Conservation (phyloP, 2,888 invertebrate genomes). For the Stenotaenia linearis region DNA sequence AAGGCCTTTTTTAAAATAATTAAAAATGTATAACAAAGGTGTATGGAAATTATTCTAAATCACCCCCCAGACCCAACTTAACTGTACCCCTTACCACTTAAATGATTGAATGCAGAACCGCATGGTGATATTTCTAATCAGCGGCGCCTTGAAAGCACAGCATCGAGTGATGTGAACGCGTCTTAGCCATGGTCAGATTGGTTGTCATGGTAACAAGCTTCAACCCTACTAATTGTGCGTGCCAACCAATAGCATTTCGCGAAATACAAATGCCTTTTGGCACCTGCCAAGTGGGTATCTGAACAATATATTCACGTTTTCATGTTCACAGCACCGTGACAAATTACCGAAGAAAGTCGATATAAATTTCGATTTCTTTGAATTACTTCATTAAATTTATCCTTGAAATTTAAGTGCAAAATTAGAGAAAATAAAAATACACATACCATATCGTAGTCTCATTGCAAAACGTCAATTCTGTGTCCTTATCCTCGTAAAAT, state of each 20-base stretch:
- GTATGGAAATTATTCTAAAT: too few species aligned
- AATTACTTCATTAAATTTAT: neutral
- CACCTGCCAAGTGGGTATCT: neutral
- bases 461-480: too few species aligned
- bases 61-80: too few species aligned
- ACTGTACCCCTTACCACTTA: neutral
- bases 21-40: too few species aligned
- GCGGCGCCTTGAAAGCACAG: neutral
- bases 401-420: too few species aligned
- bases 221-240: neutral
- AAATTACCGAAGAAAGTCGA: neutral
- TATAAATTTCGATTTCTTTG: neutral
- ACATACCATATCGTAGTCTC: too few species aligned
- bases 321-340: neutral
- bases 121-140: neutral
- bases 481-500: too few species aligned
- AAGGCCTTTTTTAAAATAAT: too few species aligned
- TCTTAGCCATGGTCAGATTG: neutral
- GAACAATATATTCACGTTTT: neutral
- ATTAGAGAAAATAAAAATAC: too few species aligned
- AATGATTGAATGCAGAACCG: neutral
- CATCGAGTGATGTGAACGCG: neutral
- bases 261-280: neutral
- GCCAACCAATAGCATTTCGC: neutral
- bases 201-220: neutral